phyloP scores from a whole-genome alignment of 2,113 vertebrate genomes.

The crab-eating macaque (Macaca fascicularis) region T2T-MFA8v1.1 NC_088380.1:110185001-110185500 shows the following conservation, averaged over 20 bases:
- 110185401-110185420: neutral
- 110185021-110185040: constrained; percentile 68
- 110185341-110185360: neutral
- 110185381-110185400: neutral
- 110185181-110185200: constrained; percentile 72
- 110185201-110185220: constrained; percentile 67
- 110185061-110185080: constrained; percentile 70
- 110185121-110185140: constrained; percentile 72
- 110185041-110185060: constrained; percentile 65
- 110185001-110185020: constrained; percentile 74
- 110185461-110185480: neutral
- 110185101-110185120: constrained; percentile 69
- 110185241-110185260: constrained; percentile 49
- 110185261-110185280: neutral
- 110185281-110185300: constrained; percentile 20
- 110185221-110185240: constrained; percentile 66
- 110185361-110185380: neutral
- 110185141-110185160: constrained; percentile 76
- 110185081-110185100: constrained; percentile 66
- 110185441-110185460: neutral
- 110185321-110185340: neutral
- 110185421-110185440: neutral
- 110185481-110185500: neutral
- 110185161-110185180: constrained; percentile 75
- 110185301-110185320: neutral